Evolutionary conservation across 2,888 invertebrate genomes (phyloP), one percentile per base, ranked within the genome.

Genomic region (Andrena hattorfiana): DNA sequence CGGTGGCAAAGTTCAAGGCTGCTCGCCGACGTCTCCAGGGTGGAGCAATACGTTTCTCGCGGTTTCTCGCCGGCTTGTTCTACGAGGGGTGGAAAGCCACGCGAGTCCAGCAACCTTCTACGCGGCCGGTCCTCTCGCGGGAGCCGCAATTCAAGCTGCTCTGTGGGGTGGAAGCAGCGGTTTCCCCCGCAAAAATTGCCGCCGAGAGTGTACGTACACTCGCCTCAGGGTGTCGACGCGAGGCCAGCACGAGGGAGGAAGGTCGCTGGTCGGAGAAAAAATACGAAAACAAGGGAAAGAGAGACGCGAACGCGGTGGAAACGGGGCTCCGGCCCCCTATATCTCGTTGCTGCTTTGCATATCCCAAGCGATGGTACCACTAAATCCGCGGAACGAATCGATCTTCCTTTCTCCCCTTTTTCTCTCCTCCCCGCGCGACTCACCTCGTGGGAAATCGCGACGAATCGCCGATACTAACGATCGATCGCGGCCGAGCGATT

Each of bases 291-390:
- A 67, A 16, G 26, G 68, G 77, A 54, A 59, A 72, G 30, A 67
- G 75, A 62, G 30, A 59, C 42, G 30, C 63, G 23, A 60, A 42
- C 26, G 8, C 51, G 74, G 54, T 63, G 51, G 69, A 69, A 77
- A 79, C 76, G 63, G 75, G 75, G 59, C 66, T 74, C 54, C 85
- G 74, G 71, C 1, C 26, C 71, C 76, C 72, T 68, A 54, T 85
- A 81, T 89, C 84, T 87, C 85, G 81, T 72, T 30, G 62, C 86
- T 90, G 74, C 84, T 91, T 91, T 90, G 86, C 90, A 90, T 91
- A 90, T 85, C 81, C 88, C 85, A 69, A 64, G 64, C 89, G 89
- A 91, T 89, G 89, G 89, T 86, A 86, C 87, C 83, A 77, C 89
- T 87, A 88, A 90, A 91, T 90, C 89, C 85, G 85, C 84, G 66